A percentile compares a stretch with the other conserved stretches of the same genome.
These are phyloP conservation scores for Drosophila birchii DNA, from an alignment of 2,888 invertebrate genomes.

Conservation along the genomic window DNA sequence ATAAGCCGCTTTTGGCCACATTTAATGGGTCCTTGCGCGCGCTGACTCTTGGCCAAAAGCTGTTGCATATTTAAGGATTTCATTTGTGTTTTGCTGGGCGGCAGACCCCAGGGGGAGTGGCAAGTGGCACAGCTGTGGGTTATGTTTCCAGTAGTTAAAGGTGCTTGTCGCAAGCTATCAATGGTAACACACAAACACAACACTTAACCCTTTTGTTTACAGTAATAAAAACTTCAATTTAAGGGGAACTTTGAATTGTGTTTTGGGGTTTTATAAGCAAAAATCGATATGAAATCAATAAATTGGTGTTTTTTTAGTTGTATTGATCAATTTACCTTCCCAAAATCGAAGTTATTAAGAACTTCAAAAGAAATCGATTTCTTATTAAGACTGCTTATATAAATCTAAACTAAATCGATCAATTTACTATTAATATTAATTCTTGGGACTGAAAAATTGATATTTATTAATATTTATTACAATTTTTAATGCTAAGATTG, in stretches of 20 bases:
- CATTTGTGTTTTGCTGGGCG: conserved; percentile 19
- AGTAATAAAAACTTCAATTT: not conserved
- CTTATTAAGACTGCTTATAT: too few relatives aligned
- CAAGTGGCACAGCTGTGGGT: conserved; percentile 18
- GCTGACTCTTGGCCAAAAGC: conserved; percentile 34
- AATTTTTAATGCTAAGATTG: not conserved
- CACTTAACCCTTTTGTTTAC: conserved; percentile 15
- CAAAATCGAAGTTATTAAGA: too few relatives aligned
- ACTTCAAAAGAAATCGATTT: too few relatives aligned
- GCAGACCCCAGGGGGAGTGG: not conserved
- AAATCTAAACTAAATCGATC: too few relatives aligned
- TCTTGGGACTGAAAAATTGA: too few relatives aligned
- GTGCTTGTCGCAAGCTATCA: conserved; percentile 16
- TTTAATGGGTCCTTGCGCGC: conserved; percentile 46
- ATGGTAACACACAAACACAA: not conserved
- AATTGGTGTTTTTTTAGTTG: not conserved
- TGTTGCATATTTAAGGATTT: conserved; percentile 46
- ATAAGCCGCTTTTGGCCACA: conserved; percentile 71
- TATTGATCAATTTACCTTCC: not conserved
- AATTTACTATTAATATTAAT: too few relatives aligned
- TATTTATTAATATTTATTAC: too few relatives aligned
- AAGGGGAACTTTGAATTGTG: not conserved
- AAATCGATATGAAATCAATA: not conserved
- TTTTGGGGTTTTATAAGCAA: not conserved
- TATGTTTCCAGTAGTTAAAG: conserved; percentile 18